Conservation (phyloP, 2,888 invertebrate species). For the Nomada fabriciana region DNA sequence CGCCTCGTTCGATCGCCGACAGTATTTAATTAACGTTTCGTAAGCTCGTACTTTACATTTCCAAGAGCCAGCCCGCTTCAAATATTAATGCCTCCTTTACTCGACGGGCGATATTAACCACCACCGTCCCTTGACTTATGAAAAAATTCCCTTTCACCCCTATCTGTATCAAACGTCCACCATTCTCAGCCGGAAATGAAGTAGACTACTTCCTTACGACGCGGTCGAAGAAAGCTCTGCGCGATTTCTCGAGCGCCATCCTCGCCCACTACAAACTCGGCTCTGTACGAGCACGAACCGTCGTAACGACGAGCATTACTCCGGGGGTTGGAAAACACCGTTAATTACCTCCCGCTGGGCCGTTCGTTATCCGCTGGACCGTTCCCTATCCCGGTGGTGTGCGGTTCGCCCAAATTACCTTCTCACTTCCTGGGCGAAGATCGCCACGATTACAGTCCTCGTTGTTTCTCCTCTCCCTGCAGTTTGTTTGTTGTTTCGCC, state of each 20-base stretch:
- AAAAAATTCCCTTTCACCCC: conserved; percentile 1
- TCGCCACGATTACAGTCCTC: conserved; percentile 70
- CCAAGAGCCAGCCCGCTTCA: too few relatives aligned
- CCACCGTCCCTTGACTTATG: background rate
- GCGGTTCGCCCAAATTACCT: conserved; percentile 82
- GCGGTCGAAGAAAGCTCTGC: conserved; percentile 49
- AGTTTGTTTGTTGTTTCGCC: conserved; percentile 78
- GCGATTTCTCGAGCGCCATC: conserved; percentile 49
- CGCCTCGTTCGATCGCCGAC: too few relatives aligned
- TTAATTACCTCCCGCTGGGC: conserved; percentile 81
- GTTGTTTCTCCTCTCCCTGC: conserved; percentile 57
- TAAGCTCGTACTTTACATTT: too few relatives aligned
- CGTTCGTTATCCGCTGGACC: conserved; percentile 80
- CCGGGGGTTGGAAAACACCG: conserved; percentile 80
- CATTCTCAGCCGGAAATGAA: background rate
- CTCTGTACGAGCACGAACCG: conserved; percentile 73
- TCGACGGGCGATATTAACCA: background rate
- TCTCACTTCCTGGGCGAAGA: conserved; percentile 78
- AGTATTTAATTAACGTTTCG: too few relatives aligned
- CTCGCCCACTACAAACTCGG: conserved; percentile 31
- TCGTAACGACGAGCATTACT: conserved; percentile 83
- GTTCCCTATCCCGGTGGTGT: conserved; percentile 67
- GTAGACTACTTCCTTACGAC: background rate
- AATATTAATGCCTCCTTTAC: too few relatives aligned
- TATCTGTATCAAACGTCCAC: background rate